Conservation (phyloP, 35 echinoderm and acorn worm genomes). For the Stichopus chloronotus region DNA sequence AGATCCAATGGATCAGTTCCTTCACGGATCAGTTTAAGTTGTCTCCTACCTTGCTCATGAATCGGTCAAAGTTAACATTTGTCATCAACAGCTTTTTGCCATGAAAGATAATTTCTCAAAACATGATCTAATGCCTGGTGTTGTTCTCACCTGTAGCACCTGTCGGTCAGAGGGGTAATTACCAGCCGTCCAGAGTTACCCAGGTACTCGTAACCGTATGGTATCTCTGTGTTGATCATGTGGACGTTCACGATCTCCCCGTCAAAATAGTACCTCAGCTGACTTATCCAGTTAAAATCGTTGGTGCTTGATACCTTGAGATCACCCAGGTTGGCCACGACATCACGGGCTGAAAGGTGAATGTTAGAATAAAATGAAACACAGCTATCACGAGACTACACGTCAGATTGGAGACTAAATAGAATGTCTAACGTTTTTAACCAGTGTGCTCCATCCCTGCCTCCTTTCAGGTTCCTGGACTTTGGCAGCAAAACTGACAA, state of each 20-base stretch:
- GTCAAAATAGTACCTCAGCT: conserved; percentile 96
- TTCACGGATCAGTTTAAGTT: too few relatives aligned
- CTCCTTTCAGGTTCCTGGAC: too few relatives aligned
- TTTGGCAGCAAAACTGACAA: too few relatives aligned
- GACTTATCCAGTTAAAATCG: conserved; percentile 99
- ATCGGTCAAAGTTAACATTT: too few relatives aligned
- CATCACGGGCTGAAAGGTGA: conserved; percentile 76
- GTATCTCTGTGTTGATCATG: conserved; percentile 93
- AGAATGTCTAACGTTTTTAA: not conserved
- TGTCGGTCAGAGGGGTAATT: conserved; percentile 94
- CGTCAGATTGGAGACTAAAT: not conserved
- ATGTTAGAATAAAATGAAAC: too few relatives aligned
- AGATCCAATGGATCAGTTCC: too few relatives aligned
- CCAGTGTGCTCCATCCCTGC: too few relatives aligned
- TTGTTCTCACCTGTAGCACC: conserved; percentile 90
- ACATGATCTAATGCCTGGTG: not conserved
- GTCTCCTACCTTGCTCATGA: too few relatives aligned
- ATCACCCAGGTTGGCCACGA: conserved; percentile 77
- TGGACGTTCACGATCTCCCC: conserved; percentile 72
- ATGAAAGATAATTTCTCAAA: too few relatives aligned
- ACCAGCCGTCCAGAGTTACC: conserved; percentile 93
- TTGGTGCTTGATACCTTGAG: conserved; percentile 76
- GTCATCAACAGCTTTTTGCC: too few relatives aligned
- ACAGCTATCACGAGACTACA: not conserved
- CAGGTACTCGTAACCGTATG: conserved; percentile 97